Conservation (phyloP, 2,797 vertebrate species). For the Phoebastria nigripes region DNA sequence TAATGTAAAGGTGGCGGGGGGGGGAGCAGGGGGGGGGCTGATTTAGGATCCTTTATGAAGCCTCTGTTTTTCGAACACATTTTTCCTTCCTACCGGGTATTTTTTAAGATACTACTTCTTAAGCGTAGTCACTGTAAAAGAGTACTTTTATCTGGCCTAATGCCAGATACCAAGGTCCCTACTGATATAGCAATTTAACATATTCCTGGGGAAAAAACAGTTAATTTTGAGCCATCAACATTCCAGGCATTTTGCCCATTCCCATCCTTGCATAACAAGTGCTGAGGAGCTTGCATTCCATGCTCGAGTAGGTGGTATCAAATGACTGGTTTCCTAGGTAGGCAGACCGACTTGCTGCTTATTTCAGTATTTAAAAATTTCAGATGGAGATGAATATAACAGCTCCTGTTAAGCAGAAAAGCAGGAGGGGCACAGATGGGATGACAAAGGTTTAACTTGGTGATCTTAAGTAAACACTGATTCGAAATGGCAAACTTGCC, state of each 20-base stretch:
- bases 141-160: background rate
- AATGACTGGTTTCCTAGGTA: conserved; percentile 45
- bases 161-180: background rate
- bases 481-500: background rate
- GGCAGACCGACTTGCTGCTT: background rate
- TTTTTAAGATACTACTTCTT: background rate
- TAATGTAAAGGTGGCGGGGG: background rate
- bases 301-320: conserved; percentile 6
- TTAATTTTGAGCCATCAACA: conserved; percentile 40
- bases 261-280: conserved; percentile 40
- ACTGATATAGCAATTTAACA: background rate
- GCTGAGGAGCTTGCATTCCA: conserved; percentile 23
- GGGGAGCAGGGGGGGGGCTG: too few species aligned
- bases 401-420: background rate
- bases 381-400: background rate
- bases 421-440: background rate
- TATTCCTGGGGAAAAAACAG: conserved; percentile 20
- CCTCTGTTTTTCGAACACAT: background rate
- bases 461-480: background rate
- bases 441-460: background rate
- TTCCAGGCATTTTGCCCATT: conserved; percentile 53
- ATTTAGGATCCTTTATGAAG: background rate
- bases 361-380: conserved; percentile 11
- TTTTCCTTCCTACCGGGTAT: background rate
- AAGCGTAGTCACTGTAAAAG: background rate